Evolutionary conservation across 2,113 vertebrate species (phyloP), one percentile per base, ranked within the genome.

Genomic region (Struthidea cinerea): DNA sequence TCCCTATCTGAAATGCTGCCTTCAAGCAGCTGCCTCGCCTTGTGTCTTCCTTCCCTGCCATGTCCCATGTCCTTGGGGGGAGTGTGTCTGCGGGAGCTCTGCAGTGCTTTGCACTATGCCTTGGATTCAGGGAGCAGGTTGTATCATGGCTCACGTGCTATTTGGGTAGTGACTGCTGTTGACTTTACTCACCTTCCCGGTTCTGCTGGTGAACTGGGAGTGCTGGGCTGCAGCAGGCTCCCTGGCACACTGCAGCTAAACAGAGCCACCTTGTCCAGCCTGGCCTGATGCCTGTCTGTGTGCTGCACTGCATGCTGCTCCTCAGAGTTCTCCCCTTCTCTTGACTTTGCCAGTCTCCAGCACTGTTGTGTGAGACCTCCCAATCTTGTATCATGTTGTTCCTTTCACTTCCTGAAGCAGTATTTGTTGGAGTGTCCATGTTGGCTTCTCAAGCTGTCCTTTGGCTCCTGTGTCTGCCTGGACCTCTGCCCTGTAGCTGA

Each of bases 71-170:
- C 53, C 69, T 9, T 21, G 8, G 42, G 50, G 50, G 20, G 4
- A 42, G 3, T 35, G 59, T 75, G 20, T 41, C 59, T 69, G 57
- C 37, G 47, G 67, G 30, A 83, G 73, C 56, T 63, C 76, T 68
- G 78, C 65, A 33, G 53, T 32, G 41, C 67, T 42, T 61, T 73
- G 52, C 35, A 2, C 35, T 19, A 0, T 46, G n/a, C 71, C 63
- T 56, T 33, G 33, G 42, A 9, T 18, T 65, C 15, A 16, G 53
- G 17, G 11, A 49, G 39, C 55, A 55, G 47, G 3, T 47, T 4
- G 3, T n/a, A 1, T 28, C 67, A 1, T 13, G 32, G 26, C 56
- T 71, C 3, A 0, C 1, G 20, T 50, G 52, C 50, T 86, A 0
- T 41, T 59, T 56, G 64, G 35, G 24, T 10, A 4, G 42, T 55